Percentiles rank a stretch among this genome's conserved stretches.
Evolutionary conservation across 1,140 invertebrate genomes (phyloP).

Genomic region (Rhopalosiphum padi): DNA sequence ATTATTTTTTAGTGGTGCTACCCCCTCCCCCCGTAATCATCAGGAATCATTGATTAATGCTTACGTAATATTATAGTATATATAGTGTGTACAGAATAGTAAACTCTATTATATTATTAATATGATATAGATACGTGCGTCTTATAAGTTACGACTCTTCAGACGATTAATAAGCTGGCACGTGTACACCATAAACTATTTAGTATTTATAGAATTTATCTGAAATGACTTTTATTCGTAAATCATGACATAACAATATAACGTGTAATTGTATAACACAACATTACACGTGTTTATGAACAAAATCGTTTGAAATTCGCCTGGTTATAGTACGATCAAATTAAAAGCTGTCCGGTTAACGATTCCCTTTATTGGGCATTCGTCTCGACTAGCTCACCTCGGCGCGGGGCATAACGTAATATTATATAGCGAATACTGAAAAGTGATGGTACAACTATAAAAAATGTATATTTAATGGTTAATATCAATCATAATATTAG

Average conservation of each 20-base stretch:
- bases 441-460: background rate
- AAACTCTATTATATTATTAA: too few relatives aligned
- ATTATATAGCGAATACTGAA: background rate
- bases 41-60: too few relatives aligned
- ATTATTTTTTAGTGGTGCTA: too few relatives aligned
- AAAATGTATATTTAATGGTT: background rate
- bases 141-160: background rate
- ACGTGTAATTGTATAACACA: background rate
- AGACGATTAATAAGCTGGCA: background rate
- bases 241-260: background rate
- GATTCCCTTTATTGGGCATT: background rate
- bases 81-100: too few relatives aligned
- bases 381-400: background rate
- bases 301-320: background rate
- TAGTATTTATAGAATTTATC: background rate
- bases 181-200: background rate
- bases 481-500: conserved; percentile 4
- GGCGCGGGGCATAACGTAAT: background rate
- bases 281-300: background rate
- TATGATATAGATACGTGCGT: background rate
- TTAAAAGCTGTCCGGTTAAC: background rate
- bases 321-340: background rate
- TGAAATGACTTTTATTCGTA: background rate
- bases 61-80: too few relatives aligned
- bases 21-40: too few relatives aligned